These are phyloP conservation scores for Okamejei kenojei DNA, from an alignment of 2,797 vertebrate species.

Conservation along the genomic window DNA sequence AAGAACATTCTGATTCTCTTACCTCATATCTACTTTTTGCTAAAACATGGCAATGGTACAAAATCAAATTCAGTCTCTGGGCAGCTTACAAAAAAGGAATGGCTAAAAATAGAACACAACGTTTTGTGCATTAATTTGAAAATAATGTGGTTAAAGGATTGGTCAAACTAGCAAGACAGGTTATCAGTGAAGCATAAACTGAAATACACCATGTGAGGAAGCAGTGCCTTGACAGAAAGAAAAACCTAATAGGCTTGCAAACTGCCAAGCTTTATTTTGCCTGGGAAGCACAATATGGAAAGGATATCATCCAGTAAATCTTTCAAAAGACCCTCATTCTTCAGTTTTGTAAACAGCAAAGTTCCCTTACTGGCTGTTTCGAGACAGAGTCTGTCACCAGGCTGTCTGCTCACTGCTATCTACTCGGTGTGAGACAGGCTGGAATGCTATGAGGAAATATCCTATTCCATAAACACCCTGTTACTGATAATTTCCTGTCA, in stretches of 20 bases:
- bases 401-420: conserved; percentile 26
- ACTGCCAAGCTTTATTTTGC: background rate
- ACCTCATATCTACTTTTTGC: background rate
- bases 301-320: conserved; percentile 12
- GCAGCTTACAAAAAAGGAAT: background rate
- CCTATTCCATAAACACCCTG: conserved; percentile 21
- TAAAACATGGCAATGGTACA: background rate
- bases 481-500: conserved; percentile 29
- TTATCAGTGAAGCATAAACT: background rate
- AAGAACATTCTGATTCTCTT: background rate
- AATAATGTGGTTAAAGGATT: background rate
- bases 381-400: conserved; percentile 29
- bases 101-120: background rate
- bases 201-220: conserved; percentile 25
- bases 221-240: background rate
- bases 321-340: conserved; percentile 26
- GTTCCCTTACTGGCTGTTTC: background rate
- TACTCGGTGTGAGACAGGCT: background rate
- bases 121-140: background rate
- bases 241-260: conserved; percentile 5
- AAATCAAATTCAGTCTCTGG: background rate
- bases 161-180: background rate
- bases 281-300: conserved; percentile 13
- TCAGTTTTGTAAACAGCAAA: conserved; percentile 28
- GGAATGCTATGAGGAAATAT: conserved; percentile 12